phyloP scores from a whole-genome alignment of 2,113 vertebrate genomes.

The Macheiramphus alcinus region DNA sequence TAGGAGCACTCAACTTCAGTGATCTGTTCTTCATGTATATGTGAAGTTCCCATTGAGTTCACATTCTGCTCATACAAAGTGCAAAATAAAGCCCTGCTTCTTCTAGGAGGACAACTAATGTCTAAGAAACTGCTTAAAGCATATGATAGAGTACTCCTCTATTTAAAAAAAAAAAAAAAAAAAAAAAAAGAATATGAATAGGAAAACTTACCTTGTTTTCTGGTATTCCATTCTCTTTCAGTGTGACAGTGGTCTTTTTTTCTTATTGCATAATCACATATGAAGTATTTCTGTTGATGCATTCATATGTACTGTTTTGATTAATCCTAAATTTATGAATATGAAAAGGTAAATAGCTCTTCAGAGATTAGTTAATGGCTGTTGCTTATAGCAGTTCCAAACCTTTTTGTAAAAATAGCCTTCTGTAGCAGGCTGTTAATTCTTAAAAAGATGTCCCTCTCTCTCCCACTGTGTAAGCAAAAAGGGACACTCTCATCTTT shows the following conservation, averaged over 20 bases:
- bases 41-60: not conserved
- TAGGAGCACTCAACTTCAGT: not conserved
- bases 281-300: not conserved
- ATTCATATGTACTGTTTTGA: not conserved
- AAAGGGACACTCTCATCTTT: not conserved
- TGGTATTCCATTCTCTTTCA: not conserved
- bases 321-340: not conserved
- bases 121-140: not conserved
- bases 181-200: not conserved
- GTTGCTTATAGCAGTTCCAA: not conserved
- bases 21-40: not conserved
- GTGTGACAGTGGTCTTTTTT: not conserved
- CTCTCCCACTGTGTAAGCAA: not conserved
- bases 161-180: not conserved
- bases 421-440: not conserved
- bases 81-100: not conserved
- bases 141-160: not conserved
- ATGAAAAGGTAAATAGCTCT: not conserved
- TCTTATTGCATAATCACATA: not conserved
- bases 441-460: not conserved
- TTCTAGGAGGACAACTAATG: not conserved
- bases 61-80: not conserved
- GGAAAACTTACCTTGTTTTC: not conserved
- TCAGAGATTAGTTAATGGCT: not conserved
- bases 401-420: not conserved